phyloP scores from a whole-genome alignment of 1,140 invertebrate genomes.

The Steinernema feltiae region DNA sequence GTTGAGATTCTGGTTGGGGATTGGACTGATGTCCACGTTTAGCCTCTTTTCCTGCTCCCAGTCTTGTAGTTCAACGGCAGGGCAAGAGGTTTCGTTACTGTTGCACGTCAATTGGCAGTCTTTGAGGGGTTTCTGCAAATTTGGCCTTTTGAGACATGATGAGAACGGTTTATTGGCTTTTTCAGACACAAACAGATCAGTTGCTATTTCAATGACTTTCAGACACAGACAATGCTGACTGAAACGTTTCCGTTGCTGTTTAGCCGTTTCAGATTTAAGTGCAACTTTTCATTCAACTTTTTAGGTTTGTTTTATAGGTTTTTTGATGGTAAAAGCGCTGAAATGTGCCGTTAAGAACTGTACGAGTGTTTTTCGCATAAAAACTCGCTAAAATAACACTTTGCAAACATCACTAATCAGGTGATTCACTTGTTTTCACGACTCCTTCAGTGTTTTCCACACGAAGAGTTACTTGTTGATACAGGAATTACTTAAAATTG shows the following conservation, averaged over 20 bases:
- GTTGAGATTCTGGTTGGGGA: background rate
- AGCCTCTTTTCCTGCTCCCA: background rate
- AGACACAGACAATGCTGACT: background rate
- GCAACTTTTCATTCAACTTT: no score
- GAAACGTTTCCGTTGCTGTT: no score
- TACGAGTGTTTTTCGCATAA: no score
- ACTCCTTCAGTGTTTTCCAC: background rate
- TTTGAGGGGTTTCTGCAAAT: background rate
- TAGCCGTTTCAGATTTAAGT: no score
- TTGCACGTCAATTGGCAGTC: background rate
- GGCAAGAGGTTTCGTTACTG: background rate
- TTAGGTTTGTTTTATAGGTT: no score
- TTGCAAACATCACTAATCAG: background rate
- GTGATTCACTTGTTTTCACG: background rate
- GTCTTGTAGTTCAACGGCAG: background rate
- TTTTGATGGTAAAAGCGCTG: no score
- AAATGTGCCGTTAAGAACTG: no score
- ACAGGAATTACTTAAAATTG: background rate
- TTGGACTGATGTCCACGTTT: background rate
- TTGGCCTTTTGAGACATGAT: no score
- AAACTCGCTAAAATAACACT: no score
- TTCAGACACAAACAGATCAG: background rate
- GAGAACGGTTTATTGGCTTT: no score
- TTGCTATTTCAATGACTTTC: background rate
- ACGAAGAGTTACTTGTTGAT: background rate